Conservation (phyloP, 2,888 invertebrate genomes). For the Lysandra bellargus region DNA sequence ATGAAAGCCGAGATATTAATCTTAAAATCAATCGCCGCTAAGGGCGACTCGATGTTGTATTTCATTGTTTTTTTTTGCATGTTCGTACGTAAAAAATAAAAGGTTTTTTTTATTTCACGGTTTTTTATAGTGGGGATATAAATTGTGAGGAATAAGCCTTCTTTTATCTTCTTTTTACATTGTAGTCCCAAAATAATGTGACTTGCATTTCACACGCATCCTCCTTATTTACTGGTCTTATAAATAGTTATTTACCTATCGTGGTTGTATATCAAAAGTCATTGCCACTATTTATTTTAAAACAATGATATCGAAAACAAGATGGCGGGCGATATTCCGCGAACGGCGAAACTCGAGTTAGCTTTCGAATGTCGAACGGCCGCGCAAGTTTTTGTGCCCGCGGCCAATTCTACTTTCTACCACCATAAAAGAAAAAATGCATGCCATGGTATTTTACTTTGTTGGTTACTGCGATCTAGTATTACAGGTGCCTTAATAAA, state of each 20-base stretch:
- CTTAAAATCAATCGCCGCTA: conserved; percentile 6
- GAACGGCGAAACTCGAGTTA: conserved; percentile 32
- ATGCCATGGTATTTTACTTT: not conserved
- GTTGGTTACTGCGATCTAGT: not conserved
- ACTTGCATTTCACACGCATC: too few species aligned
- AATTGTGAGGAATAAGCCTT: too few species aligned
- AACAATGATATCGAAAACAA: conserved; percentile 24
- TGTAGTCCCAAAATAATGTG: too few species aligned
- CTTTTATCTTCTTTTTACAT: too few species aligned
- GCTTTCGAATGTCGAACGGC: conserved; percentile 44
- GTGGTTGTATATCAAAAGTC: not conserved
- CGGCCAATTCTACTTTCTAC: conserved; percentile 28
- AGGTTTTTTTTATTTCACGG: not conserved
- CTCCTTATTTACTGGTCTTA: too few species aligned
- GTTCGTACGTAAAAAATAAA: not conserved
- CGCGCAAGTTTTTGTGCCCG: conserved; percentile 39
- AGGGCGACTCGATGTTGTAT: not conserved
- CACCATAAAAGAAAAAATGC: conserved; percentile 19
- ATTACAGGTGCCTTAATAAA: not conserved
- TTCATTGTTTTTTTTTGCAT: not conserved
- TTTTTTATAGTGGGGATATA: too few species aligned
- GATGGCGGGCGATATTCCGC: conserved; percentile 31
- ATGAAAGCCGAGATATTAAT: conserved; percentile 13
- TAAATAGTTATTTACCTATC: too few species aligned
- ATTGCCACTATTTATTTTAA: not conserved